Percentiles rank a stretch among this genome's conserved stretches.
Evolutionary conservation across 1,140 invertebrate genomes (phyloP).

Genomic region (Drosophila repleta): DNA sequence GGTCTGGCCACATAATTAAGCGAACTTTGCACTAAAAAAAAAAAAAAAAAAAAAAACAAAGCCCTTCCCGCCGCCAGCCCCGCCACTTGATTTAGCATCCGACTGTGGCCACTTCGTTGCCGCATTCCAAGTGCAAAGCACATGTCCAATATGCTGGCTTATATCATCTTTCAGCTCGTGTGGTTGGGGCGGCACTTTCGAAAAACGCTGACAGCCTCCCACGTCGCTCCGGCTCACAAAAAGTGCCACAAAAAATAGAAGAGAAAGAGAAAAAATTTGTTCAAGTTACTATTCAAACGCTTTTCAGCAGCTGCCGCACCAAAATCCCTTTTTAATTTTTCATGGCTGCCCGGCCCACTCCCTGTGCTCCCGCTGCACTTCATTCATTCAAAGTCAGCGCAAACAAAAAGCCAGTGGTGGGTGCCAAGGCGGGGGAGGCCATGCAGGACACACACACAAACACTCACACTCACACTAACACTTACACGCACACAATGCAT

Average conservation of each 20-base stretch:
- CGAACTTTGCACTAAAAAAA: conserved; percentile 26
- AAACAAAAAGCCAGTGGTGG: conserved; percentile 49
- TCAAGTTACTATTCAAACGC: conserved; percentile 72
- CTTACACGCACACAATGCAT: conserved; percentile 33
- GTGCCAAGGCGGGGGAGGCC: not conserved
- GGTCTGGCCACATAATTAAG: conserved; percentile 47
- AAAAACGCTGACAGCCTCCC: conserved; percentile 35
- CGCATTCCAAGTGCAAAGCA: conserved; percentile 36
- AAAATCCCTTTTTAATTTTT: conserved; percentile 79
- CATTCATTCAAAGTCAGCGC: conserved; percentile 67
- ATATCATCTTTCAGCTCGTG: conserved; percentile 47
- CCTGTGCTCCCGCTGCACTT: conserved; percentile 16
- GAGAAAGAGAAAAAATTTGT: conserved; percentile 55
- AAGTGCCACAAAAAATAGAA: conserved; percentile 30
- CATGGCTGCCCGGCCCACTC: conserved; percentile 44
- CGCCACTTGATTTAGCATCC: conserved; percentile 10
- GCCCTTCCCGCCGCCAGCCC: not conserved
- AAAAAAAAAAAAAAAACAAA: not conserved
- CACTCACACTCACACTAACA: conserved; percentile 1
- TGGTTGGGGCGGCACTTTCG: conserved; percentile 27
- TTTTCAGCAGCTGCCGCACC: conserved; percentile 71
- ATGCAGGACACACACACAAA: conserved; percentile 6
- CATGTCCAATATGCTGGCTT: conserved; percentile 46
- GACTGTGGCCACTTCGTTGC: conserved; percentile 32
- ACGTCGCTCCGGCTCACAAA: conserved; percentile 15